Conservation (phyloP, 2,113 vertebrate genomes). For the Austrofundulus limnaeus region DNA sequence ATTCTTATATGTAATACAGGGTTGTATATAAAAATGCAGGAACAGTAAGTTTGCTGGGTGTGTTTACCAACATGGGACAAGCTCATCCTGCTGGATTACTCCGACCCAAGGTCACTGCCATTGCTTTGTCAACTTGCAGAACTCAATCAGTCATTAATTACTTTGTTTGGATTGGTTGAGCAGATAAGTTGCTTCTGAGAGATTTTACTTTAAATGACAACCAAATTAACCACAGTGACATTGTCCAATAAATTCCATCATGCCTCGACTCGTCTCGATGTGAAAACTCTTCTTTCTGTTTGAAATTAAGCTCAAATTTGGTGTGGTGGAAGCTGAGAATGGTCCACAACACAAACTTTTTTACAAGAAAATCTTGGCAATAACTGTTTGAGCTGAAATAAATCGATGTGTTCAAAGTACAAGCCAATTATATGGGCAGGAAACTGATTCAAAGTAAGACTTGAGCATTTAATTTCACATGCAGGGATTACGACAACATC, state of each 20-base stretch:
- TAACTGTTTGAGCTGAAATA: too few species aligned
- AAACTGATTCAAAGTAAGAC: too few species aligned
- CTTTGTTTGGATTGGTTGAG: slow-evolving; percentile 41
- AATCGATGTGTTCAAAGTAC: too few species aligned
- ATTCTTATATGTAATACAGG: too few species aligned
- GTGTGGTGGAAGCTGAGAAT: too few species aligned
- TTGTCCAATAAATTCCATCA: slow-evolving; percentile 3
- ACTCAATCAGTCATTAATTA: slow-evolving; percentile 56
- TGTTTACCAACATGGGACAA: slow-evolving; percentile 2
- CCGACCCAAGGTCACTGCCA: slow-evolving; percentile 47
- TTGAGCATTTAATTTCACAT: too few species aligned
- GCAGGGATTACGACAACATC: too few species aligned
- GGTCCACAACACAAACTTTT: too few species aligned
- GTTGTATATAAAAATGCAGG: not conserved
- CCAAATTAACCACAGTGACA: slow-evolving; percentile 7
- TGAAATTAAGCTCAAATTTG: too few species aligned
- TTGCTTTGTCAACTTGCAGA: slow-evolving; percentile 24
- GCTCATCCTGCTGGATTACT: slow-evolving; percentile 27
- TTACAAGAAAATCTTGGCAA: too few species aligned
- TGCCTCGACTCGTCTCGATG: not conserved
- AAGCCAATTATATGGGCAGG: too few species aligned
- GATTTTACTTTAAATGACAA: slow-evolving; percentile 31
- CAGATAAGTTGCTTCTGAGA: slow-evolving; percentile 48
- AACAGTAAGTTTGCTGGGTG: not conserved
- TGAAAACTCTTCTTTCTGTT: slow-evolving; percentile 2